phyloP scores from a whole-genome alignment of 2,113 vertebrate genomes.

The Platichthys stellatus region DNA sequence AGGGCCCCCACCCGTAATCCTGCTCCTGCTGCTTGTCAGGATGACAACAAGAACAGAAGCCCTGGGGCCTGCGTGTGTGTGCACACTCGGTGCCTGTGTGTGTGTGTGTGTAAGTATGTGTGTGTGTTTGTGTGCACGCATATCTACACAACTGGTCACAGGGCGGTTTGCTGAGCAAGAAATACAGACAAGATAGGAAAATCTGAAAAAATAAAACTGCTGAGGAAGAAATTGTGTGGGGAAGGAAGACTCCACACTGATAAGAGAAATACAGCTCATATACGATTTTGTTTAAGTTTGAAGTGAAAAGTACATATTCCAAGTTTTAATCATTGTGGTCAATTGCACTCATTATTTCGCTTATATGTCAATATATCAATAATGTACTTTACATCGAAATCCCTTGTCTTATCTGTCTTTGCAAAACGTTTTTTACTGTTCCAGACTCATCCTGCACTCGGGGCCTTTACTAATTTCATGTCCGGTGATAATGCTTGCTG shows the following conservation, averaged over 20 bases:
- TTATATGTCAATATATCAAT: neutral
- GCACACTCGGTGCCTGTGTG: neutral
- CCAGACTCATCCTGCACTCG: neutral
- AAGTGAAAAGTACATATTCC: no score
- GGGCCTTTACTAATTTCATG: neutral
- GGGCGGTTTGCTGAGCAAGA: slow-evolving; percentile 26
- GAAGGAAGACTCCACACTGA: neutral
- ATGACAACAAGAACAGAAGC: slow-evolving; percentile 61
- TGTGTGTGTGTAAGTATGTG: neutral
- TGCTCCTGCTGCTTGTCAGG: slow-evolving; percentile 69
- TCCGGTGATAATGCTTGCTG: neutral
- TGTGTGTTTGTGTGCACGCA: neutral
- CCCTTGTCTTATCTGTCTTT: no score
- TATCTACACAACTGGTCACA: neutral
- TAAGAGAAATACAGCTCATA: no score
- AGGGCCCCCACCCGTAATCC: slow-evolving; percentile 60
- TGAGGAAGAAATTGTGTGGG: neutral
- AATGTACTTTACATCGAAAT: neutral
- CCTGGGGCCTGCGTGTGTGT: neutral
- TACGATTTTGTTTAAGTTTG: no score
- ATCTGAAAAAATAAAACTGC: neutral
- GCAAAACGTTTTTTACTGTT: neutral
- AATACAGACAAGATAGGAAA: slow-evolving; percentile 17
- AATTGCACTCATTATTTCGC: no score
- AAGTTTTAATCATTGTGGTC: no score